Percentiles rank a stretch among this genome's conserved stretches.
phyloP scores from a whole-genome alignment of 2,113 vertebrate species.

The Hyperopisus bebe region DNA sequence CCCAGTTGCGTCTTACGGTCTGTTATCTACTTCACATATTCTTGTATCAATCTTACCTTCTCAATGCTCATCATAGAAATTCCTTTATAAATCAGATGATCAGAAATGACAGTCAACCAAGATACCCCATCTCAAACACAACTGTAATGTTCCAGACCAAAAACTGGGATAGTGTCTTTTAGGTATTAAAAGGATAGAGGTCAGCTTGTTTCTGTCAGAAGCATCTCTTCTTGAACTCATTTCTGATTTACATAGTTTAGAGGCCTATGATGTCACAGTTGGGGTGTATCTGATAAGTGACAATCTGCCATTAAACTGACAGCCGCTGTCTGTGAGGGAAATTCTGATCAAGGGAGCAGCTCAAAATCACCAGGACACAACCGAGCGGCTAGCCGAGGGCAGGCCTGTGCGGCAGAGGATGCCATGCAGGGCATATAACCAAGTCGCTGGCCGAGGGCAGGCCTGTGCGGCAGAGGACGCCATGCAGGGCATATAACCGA shows the following conservation, averaged over 20 bases:
- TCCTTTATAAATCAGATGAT: neutral
- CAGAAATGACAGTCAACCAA: neutral
- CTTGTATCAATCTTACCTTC: neutral
- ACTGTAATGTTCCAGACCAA: neutral
- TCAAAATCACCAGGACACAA: neutral
- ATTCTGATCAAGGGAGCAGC: neutral
- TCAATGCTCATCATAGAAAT: neutral
- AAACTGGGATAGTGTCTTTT: neutral
- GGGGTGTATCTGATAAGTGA: neutral
- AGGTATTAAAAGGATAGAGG: neutral
- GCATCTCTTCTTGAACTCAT: neutral
- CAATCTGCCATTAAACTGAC: neutral
- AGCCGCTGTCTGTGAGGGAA: neutral
- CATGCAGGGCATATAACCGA: neutral
- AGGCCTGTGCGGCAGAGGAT: slow-evolving; percentile 72
- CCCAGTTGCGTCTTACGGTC: neutral
- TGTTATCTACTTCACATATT: neutral
- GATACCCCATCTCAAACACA: neutral
- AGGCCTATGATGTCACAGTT: neutral
- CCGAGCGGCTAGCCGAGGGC: no score
- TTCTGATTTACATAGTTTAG: neutral
- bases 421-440: slow-evolving; percentile 69
- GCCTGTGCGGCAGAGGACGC: no score
- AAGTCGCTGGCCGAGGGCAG: no score
- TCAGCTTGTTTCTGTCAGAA: neutral